Percentiles rank a stretch among this genome's conserved stretches.
Conservation (phyloP, 2,888 invertebrate species). For the Drosophila sordidula region DNA sequence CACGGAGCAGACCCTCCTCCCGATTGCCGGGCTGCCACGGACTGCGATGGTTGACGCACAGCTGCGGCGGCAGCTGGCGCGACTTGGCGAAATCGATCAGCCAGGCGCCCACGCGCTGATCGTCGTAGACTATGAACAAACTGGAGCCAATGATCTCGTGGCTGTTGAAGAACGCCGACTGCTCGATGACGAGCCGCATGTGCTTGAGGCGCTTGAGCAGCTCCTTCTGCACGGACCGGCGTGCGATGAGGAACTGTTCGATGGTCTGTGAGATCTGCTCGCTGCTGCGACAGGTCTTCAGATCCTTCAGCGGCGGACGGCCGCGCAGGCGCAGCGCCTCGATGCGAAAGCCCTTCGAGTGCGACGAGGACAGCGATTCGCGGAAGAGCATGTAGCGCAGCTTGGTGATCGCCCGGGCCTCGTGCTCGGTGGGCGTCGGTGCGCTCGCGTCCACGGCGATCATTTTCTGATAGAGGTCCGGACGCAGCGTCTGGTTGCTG, state of each 20-base stretch:
- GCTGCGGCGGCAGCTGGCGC: slow-evolving; percentile 89
- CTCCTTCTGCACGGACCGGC: slow-evolving; percentile 88
- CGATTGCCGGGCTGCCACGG: slow-evolving; percentile 97
- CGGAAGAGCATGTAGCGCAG: slow-evolving; percentile 98
- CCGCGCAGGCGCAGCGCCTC: slow-evolving; percentile 97
- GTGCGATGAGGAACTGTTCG: slow-evolving; percentile 89
- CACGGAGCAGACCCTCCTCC: slow-evolving; percentile 97
- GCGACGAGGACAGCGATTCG: slow-evolving; percentile 96
- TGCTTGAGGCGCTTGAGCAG: slow-evolving; percentile 91
- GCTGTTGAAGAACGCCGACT: slow-evolving; percentile 92
- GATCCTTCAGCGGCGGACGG: slow-evolving; percentile 92
- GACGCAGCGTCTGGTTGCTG: slow-evolving; percentile 92
- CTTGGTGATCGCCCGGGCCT: slow-evolving; percentile 94
- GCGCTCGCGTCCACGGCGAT: slow-evolving; percentile 94
- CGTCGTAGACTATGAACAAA: slow-evolving; percentile 96
- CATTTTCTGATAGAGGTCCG: slow-evolving; percentile 98
- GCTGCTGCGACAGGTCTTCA: slow-evolving; percentile 93
- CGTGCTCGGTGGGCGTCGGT: slow-evolving; percentile 93
- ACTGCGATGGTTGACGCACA: slow-evolving; percentile 90
- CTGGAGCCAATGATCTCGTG: slow-evolving; percentile 98
- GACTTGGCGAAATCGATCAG: slow-evolving; percentile 99
- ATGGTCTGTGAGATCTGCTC: slow-evolving; percentile 91
- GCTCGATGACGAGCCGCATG: slow-evolving; percentile 92
- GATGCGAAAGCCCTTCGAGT: slow-evolving; percentile 96
- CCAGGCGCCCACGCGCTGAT: slow-evolving; percentile 95